These are phyloP conservation scores for Urosaurus nigricauda DNA, from an alignment of 2,797 vertebrate genomes.

Conservation along the genomic window DNA sequence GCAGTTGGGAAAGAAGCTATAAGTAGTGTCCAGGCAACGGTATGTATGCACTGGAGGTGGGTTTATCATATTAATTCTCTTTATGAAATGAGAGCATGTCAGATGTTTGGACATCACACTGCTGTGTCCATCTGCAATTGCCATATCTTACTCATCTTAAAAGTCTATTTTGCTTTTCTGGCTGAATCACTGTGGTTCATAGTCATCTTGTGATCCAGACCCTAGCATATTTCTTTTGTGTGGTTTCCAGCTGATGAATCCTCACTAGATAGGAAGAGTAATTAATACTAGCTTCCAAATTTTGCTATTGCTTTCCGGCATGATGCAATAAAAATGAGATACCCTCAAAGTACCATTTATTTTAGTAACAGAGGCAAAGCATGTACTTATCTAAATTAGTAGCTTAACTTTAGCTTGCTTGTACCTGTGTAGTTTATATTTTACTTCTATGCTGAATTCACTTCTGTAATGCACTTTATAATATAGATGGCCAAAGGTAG, in stretches of 20 bases:
- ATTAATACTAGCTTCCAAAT: conserved; percentile 11
- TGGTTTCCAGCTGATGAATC: conserved; percentile 21
- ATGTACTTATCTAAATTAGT: not conserved
- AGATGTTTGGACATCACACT: not conserved
- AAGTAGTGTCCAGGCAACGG: not conserved
- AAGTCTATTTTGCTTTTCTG: not conserved
- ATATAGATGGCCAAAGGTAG: not conserved
- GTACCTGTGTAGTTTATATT: not conserved
- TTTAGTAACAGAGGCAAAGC: not conserved
- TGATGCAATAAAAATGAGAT: not conserved
- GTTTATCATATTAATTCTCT: too few species aligned
- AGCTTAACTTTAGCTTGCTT: not conserved
- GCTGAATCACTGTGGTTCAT: conserved; percentile 22
- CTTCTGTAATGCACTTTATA: not conserved
- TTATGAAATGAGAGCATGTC: not conserved
- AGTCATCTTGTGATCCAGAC: conserved; percentile 15
- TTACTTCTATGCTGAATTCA: not conserved
- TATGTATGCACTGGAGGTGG: not conserved
- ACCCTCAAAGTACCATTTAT: not conserved
- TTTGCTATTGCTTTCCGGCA: not conserved
- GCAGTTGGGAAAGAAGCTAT: not conserved
- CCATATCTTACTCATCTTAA: conserved; percentile 1
- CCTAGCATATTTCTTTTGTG: conserved; percentile 9
- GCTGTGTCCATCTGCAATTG: not conserved
- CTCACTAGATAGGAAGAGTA: not conserved